Evolutionary conservation across 2,797 vertebrate species (phyloP).

Genomic region (Acanthiza pusilla): DNA sequence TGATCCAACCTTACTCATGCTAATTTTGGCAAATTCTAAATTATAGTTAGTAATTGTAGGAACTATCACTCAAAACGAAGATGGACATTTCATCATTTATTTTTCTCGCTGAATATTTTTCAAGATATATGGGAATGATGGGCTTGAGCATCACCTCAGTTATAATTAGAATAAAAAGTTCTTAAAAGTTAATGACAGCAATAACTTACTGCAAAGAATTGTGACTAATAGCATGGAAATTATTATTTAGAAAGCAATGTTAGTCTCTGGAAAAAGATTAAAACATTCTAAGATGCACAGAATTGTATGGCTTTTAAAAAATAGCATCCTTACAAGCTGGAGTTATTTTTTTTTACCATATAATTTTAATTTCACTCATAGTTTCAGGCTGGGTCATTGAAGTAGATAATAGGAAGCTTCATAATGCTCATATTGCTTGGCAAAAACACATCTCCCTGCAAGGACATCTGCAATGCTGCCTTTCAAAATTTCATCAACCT

Average conservation of each 20-base stretch:
- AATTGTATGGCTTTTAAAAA: background rate
- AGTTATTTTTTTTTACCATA: background rate
- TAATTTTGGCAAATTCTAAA: conserved; percentile 43
- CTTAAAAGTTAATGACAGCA: background rate
- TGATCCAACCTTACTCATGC: background rate
- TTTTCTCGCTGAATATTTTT: background rate
- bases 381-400: background rate
- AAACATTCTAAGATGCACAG: background rate
- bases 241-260: background rate
- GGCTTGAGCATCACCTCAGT: background rate
- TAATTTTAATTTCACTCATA: background rate
- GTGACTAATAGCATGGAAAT: background rate
- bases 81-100: background rate
- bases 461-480: background rate
- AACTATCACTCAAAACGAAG: background rate
- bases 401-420: background rate
- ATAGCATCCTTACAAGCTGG: background rate
- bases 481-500: background rate
- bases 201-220: background rate
- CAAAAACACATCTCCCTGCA: background rate
- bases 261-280: background rate
- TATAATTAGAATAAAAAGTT: background rate
- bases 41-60: background rate
- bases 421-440: background rate
- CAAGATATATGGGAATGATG: background rate